Conservation (phyloP, 2,797 vertebrate species). For the Corythornis leucogaster region DNA sequence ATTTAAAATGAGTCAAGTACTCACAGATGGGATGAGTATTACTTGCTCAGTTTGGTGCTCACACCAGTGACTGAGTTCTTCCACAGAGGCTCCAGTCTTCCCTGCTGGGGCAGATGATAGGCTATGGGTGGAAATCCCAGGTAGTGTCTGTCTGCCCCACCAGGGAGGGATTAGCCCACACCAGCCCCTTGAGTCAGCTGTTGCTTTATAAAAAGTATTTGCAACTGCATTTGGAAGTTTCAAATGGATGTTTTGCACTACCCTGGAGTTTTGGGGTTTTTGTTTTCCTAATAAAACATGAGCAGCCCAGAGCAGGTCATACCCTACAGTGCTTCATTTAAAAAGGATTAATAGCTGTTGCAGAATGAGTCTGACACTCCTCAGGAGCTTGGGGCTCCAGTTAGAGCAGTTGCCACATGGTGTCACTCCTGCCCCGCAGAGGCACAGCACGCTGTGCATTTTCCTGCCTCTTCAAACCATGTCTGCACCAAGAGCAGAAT, state of each 20-base stretch:
- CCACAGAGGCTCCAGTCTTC: neutral
- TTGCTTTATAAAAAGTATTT: neutral
- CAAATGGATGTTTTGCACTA: neutral
- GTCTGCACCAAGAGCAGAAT: rapidly evolving
- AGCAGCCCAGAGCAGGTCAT: neutral
- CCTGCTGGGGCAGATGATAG: neutral
- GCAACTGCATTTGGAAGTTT: neutral
- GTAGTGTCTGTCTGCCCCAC: neutral
- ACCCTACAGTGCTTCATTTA: neutral
- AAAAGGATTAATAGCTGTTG: neutral
- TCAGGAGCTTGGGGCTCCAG: neutral
- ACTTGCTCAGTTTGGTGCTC: neutral
- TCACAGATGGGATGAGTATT: neutral
- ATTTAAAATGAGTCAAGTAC: neutral
- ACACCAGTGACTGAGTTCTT: neutral
- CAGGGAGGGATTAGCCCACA: neutral
- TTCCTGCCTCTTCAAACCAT: neutral
- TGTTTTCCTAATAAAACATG: neutral
- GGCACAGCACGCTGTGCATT: rapidly evolving
- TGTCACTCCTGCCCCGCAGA: constrained; percentile 52
- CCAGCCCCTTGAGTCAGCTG: neutral
- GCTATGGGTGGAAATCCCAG: neutral
- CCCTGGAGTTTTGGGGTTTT: neutral
- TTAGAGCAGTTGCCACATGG: constrained; percentile 21
- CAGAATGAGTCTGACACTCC: rapidly evolving